Conservation (phyloP, 2,888 invertebrate genomes). For the Chymomyza amoena region DNA sequence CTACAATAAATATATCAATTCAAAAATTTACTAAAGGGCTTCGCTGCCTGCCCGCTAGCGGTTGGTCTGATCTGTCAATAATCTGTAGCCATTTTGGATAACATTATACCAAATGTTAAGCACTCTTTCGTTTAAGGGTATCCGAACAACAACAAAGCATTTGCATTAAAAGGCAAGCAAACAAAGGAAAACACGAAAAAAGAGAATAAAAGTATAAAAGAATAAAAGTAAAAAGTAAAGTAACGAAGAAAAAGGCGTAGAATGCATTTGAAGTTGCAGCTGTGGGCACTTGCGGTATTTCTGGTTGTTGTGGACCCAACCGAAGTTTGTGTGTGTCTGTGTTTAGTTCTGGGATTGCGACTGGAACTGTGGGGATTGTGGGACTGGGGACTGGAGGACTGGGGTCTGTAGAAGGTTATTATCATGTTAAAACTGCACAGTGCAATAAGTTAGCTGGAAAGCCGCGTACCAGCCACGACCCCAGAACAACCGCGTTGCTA, state of each 20-base stretch:
- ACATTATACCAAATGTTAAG: neutral
- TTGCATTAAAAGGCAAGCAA: neutral
- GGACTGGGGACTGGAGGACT: neutral
- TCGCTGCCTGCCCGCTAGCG: too few species aligned
- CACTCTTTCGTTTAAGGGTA: neutral
- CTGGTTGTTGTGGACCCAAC: neutral
- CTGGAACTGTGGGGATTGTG: too few species aligned
- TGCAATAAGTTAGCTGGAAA: slow-evolving; percentile 60
- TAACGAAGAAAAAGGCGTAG: slow-evolving; percentile 26
- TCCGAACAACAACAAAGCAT: neutral
- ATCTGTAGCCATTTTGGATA: too few species aligned
- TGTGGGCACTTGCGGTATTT: slow-evolving; percentile 4
- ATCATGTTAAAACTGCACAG: slow-evolving; percentile 61
- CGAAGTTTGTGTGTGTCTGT: neutral
- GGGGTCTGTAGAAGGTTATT: slow-evolving; percentile 42
- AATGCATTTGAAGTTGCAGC: slow-evolving; percentile 20
- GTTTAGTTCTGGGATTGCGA: neutral
- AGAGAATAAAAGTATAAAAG: neutral
- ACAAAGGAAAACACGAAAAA: neutral
- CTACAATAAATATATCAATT: too few species aligned
- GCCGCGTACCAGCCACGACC: slow-evolving; percentile 36
- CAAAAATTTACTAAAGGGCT: too few species aligned
- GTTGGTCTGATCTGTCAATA: neutral
- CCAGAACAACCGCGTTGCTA: slow-evolving; percentile 22
- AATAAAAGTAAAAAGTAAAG: neutral